phyloP scores from a whole-genome alignment of 2,113 vertebrate species.

The Solenodon paradoxus region DNA sequence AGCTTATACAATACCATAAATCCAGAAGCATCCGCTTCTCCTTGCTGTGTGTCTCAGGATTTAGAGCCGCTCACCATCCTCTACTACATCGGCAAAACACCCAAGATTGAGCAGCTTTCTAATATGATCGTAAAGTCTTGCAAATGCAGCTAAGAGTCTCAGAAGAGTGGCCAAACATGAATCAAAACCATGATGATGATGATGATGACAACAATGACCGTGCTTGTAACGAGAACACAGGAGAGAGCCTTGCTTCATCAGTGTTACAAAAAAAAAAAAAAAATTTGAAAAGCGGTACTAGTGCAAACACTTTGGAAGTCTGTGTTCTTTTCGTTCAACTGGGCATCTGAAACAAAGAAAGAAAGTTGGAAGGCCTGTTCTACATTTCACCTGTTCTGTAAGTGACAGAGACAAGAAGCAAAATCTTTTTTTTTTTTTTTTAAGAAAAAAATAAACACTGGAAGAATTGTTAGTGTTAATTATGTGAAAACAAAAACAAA shows the following conservation, averaged over 20 bases:
- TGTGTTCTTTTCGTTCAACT: slow-evolving; percentile 80
- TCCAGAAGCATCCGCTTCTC: slow-evolving; percentile 96
- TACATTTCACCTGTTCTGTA: slow-evolving; percentile 83
- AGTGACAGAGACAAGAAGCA: slow-evolving; percentile 85
- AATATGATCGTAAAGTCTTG: slow-evolving; percentile 99
- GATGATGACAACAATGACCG: background rate
- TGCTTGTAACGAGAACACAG: slow-evolving; percentile 5
- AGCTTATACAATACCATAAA: slow-evolving; percentile 97
- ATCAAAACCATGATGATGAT: background rate
- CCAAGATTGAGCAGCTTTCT: slow-evolving; percentile 98
- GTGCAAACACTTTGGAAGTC: slow-evolving; percentile 83
- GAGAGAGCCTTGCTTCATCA: slow-evolving; percentile 72
- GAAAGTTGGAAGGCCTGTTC: slow-evolving; percentile 82
- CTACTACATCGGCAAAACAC: slow-evolving; percentile 97
- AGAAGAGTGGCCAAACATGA: slow-evolving; percentile 28
- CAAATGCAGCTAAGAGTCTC: slow-evolving; percentile 94
- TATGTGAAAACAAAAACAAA: slow-evolving; percentile 94
- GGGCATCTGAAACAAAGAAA: slow-evolving; percentile 83
- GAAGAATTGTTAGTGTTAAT: slow-evolving; percentile 94
- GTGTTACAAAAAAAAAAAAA: slow-evolving; percentile 72
- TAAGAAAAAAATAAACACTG: slow-evolving; percentile 91
- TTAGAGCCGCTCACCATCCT: slow-evolving; percentile 97
- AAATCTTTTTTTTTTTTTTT: slow-evolving; percentile 76
- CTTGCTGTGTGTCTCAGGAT: slow-evolving; percentile 97
- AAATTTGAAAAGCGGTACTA: slow-evolving; percentile 82